Percentiles rank a stretch among this genome's conserved stretches.
Evolutionary conservation across 2,888 invertebrate species (phyloP).

Genomic region (Heliconius aoede): DNA sequence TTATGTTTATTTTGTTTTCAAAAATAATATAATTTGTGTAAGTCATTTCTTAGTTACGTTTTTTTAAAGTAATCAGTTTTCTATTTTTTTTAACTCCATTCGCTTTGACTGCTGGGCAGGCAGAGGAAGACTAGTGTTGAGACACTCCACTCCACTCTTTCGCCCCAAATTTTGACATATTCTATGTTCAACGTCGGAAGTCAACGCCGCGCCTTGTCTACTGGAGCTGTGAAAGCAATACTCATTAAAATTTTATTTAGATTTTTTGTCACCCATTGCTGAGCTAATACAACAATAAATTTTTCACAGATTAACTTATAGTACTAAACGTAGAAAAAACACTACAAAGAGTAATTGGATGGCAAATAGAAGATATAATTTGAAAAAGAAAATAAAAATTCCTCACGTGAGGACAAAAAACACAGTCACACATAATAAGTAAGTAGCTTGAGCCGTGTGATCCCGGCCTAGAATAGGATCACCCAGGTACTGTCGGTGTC

Average conservation of each 20-base stretch:
- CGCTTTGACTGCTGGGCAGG: background rate
- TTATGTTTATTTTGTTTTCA: background rate
- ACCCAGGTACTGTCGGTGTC: too few relatives aligned
- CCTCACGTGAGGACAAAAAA: conserved; percentile 27
- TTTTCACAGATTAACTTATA: conserved; percentile 45
- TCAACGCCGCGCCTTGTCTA: background rate
- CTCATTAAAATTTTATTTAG: background rate
- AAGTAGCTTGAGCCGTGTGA: too few relatives aligned
- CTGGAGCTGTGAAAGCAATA: background rate
- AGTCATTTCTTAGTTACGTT: background rate
- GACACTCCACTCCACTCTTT: background rate
- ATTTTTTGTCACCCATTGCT: background rate
- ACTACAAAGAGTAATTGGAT: conserved; percentile 50
- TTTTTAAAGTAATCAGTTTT: background rate
- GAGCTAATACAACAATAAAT: background rate
- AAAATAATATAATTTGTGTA: too few relatives aligned
- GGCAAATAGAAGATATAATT: conserved; percentile 54
- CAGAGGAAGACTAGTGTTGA: background rate
- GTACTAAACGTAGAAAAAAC: conserved; percentile 47
- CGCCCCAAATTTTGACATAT: background rate
- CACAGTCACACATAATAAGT: conserved; percentile 24
- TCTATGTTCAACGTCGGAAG: background rate
- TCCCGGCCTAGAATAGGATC: too few relatives aligned
- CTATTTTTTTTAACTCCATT: too few relatives aligned
- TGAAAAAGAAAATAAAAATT: conserved; percentile 52